A percentile compares a stretch with the other conserved stretches of the same genome.
These are phyloP conservation scores for Myrmophylax atrothorax DNA, from an alignment of 2,113 vertebrate genomes.

Conservation along the genomic window DNA sequence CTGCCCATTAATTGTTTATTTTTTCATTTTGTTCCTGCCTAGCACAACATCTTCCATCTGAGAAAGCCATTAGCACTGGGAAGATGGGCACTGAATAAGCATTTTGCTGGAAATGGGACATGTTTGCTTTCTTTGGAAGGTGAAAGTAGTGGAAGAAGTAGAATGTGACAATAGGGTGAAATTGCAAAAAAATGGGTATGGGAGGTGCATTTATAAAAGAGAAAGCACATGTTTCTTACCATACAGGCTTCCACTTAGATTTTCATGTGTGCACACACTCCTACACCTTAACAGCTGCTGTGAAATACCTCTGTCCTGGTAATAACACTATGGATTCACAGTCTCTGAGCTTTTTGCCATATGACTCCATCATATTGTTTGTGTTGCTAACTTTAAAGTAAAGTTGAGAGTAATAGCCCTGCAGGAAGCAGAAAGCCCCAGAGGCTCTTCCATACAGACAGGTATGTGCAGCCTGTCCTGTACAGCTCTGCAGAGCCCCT, in stretches of 20 bases:
- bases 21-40: constrained; percentile 49
- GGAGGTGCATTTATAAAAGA: background rate
- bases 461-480: background rate
- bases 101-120: constrained; percentile 64
- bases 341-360: background rate
- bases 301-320: background rate
- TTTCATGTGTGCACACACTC: background rate
- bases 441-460: background rate
- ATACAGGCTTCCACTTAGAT: background rate
- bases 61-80: constrained; percentile 71
- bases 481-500: background rate
- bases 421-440: background rate
- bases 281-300: background rate
- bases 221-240: background rate
- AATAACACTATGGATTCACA: background rate
- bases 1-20: constrained; percentile 51
- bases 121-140: constrained; percentile 78
- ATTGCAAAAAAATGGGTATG: background rate
- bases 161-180: constrained; percentile 59
- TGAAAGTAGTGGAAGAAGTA: constrained; percentile 51
- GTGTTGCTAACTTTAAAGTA: background rate
- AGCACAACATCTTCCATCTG: constrained; percentile 70
- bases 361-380: background rate
- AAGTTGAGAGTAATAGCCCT: background rate
- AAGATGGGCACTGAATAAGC: constrained; percentile 31